These are phyloP conservation scores for Psettodes erumei DNA, from an alignment of 2,113 vertebrate genomes.

Conservation along the genomic window DNA sequence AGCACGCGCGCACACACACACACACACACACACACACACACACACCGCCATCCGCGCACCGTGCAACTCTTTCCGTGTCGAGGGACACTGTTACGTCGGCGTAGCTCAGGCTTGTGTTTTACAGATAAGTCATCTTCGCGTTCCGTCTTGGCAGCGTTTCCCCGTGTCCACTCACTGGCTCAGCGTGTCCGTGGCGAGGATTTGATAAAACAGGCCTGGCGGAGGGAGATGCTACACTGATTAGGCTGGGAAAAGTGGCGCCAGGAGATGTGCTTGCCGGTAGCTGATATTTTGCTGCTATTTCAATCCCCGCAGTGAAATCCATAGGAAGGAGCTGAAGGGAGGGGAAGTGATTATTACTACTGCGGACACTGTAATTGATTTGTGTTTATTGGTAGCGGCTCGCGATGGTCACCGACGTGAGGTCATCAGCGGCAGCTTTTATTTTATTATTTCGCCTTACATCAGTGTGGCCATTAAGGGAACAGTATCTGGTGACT, in stretches of 20 bases:
- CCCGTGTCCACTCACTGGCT: conserved; percentile 13
- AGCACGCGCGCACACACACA: neutral
- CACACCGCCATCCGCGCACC: neutral
- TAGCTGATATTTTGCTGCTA: conserved; percentile 16
- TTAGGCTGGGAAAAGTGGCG: conserved; percentile 45
- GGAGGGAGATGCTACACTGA: conserved; percentile 31
- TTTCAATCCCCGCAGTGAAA: conserved; percentile 35
- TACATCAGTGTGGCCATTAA: conserved; percentile 28
- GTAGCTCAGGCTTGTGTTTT: neutral
- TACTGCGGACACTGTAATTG: conserved; percentile 14
- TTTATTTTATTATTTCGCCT: conserved; percentile 24
- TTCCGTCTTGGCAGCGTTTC: conserved; percentile 2
- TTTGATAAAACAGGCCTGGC: conserved; percentile 36
- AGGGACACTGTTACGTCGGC: neutral
- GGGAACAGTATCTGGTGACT: conserved; percentile 31
- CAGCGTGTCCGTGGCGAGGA: conserved; percentile 27
- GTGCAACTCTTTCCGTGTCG: neutral
- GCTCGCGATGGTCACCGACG: neutral
- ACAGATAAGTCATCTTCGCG: neutral
- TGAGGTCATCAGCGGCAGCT: conserved; percentile 11
- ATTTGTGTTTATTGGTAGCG: conserved; percentile 4
- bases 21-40: neutral
- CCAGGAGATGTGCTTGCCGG: conserved; percentile 30
- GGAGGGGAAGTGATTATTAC: neutral
- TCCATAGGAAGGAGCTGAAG: conserved; percentile 22